Evolutionary conservation across 2,113 vertebrate genomes (phyloP).

Genomic region (Ifrita kowaldi): DNA sequence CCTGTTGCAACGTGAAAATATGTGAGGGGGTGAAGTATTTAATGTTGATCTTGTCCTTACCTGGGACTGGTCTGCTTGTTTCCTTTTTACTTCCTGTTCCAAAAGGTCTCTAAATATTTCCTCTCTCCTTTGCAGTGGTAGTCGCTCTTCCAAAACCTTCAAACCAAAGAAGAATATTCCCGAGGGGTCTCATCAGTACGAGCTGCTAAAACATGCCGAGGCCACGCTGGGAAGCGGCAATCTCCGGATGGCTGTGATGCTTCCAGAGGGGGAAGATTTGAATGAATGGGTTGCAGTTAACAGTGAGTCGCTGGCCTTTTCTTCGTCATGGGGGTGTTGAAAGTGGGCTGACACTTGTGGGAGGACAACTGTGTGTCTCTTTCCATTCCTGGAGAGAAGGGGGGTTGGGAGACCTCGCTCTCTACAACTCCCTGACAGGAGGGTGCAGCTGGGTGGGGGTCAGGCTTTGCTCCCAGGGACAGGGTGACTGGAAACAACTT

Average conservation of each 20-base stretch:
- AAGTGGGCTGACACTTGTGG: background rate
- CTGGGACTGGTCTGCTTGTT: accelerated
- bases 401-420: accelerated
- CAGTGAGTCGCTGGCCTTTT: conserved; percentile 71
- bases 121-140: conserved; percentile 68
- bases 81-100: background rate
- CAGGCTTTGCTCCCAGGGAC: background rate
- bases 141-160: conserved; percentile 87
- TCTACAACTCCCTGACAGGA: background rate
- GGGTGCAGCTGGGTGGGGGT: background rate
- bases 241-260: conserved; percentile 85
- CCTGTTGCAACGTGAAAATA: accelerated
- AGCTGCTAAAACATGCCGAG: conserved; percentile 85
- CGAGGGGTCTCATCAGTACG: conserved; percentile 85
- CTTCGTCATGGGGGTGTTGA: accelerated
- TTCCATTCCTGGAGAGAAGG: background rate
- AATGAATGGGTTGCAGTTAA: conserved; percentile 89
- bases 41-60: background rate
- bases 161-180: conserved; percentile 90
- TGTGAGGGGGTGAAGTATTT: accelerated
- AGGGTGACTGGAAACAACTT: background rate
- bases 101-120: background rate
- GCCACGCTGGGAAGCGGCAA: conserved; percentile 86
- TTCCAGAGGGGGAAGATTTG: conserved; percentile 84
- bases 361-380: background rate